Percentiles rank a stretch among this genome's conserved stretches.
These are phyloP conservation scores for Celastrina argiolus DNA, from an alignment of 2,888 invertebrate species.

Conservation along the genomic window DNA sequence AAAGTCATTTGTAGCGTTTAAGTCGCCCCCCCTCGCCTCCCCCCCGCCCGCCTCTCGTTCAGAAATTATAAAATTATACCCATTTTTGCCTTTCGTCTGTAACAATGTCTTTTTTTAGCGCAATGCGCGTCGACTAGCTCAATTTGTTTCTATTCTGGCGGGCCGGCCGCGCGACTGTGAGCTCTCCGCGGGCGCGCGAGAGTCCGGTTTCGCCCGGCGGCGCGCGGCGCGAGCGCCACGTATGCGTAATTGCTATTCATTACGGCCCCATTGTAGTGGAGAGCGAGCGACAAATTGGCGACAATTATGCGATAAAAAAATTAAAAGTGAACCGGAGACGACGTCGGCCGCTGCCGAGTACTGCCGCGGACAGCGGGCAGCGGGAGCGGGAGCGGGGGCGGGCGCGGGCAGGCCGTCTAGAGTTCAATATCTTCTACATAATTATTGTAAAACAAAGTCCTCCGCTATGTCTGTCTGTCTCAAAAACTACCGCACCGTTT, in stretches of 20 bases:
- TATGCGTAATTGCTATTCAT: constrained; percentile 77
- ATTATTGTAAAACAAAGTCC: too few species aligned
- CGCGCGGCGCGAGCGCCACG: constrained; percentile 59
- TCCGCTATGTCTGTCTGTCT: too few species aligned
- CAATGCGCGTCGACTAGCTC: constrained; percentile 57
- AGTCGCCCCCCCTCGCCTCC: constrained; percentile 14
- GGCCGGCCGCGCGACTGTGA: constrained; percentile 19
- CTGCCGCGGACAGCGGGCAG: constrained; percentile 36
- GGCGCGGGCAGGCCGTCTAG: too few species aligned
- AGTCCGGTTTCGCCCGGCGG: constrained; percentile 37
- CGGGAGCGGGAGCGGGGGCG: constrained; percentile 96
- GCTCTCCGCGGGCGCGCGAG: constrained; percentile 35
- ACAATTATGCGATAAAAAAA: constrained; percentile 74
- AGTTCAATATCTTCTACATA: too few species aligned
- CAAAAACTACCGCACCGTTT: too few species aligned
- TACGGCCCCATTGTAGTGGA: constrained; percentile 53
- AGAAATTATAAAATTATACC: constrained; percentile 70
- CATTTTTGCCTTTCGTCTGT: constrained; percentile 58
- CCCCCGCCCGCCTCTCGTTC: constrained; percentile 39
- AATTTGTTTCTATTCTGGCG: constrained; percentile 70
- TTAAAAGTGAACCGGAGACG: constrained; percentile 49
- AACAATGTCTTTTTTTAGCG: constrained; percentile 74
- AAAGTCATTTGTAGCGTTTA: constrained; percentile 20
- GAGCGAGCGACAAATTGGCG: constrained; percentile 62
- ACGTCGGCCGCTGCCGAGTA: not conserved